phyloP scores from a whole-genome alignment of 1,140 invertebrate genomes.

The Olivierus martensii region DNA sequence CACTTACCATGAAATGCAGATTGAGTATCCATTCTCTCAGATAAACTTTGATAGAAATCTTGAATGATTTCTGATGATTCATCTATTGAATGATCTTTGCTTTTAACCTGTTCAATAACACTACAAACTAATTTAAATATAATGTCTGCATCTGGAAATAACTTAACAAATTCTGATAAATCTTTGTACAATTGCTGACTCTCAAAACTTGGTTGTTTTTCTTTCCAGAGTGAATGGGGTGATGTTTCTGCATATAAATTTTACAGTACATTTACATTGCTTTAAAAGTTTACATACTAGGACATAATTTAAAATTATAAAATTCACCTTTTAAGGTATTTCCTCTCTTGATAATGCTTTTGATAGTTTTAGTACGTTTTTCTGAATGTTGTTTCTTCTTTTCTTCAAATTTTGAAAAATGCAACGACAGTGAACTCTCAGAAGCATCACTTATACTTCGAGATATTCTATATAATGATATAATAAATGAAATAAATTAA shows the following conservation, averaged over 20 bases:
- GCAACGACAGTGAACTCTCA: constrained; percentile 24
- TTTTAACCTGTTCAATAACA: constrained; percentile 50
- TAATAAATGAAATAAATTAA: too few species aligned
- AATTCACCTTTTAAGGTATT: constrained; percentile 28
- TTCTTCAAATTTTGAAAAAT: constrained; percentile 71
- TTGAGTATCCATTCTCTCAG: constrained; percentile 54
- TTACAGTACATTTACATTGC: too few species aligned
- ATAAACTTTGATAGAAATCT: constrained; percentile 73
- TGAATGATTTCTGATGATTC: constrained; percentile 80
- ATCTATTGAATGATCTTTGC: constrained; percentile 50
- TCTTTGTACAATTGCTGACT: constrained; percentile 30
- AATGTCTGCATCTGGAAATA: constrained; percentile 42
- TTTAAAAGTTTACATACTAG: too few species aligned
- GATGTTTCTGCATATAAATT: background rate
- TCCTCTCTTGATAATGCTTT: constrained; percentile 60
- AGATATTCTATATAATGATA: constrained; percentile 16
- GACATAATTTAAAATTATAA: too few species aligned
- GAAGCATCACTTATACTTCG: constrained; percentile 23
- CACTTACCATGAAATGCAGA: constrained; percentile 47
- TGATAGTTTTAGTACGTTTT: constrained; percentile 62
- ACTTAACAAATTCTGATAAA: constrained; percentile 18
- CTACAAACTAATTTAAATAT: constrained; percentile 47
- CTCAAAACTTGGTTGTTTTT: constrained; percentile 26
- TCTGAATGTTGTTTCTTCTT: constrained; percentile 69
- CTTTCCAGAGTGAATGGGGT: constrained; percentile 13